phyloP scores from a whole-genome alignment of 2,113 vertebrate species.

The Scomber scombrus region DNA sequence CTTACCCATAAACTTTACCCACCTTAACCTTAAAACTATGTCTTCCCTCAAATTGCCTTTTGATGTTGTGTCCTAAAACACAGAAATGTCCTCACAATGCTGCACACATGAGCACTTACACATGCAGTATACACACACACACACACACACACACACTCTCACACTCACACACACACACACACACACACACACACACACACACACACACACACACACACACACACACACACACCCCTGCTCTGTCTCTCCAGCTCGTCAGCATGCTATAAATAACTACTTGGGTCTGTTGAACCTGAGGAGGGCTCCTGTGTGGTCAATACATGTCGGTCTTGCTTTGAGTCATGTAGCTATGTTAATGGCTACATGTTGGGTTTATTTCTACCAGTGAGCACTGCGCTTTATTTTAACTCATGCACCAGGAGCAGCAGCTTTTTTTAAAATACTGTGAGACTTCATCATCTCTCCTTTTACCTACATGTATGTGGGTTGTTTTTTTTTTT shows the following conservation, averaged over 20 bases:
- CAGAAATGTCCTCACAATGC: too few relatives aligned
- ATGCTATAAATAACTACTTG: neutral
- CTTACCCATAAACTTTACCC: too few relatives aligned
- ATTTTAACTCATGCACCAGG: neutral
- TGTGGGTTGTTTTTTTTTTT: neutral
- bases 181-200: neutral
- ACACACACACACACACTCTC: neutral
- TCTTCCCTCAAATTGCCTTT: too few relatives aligned
- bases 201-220: neutral
- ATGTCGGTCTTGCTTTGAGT: neutral
- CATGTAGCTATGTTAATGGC: neutral
- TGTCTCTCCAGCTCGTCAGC: neutral
- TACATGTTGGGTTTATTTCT: neutral
- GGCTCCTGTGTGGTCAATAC: neutral
- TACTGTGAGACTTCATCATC: neutral
- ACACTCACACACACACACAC: neutral
- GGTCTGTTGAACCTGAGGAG: neutral
- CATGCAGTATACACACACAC: too few relatives aligned
- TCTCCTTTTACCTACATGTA: neutral
- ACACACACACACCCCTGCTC: neutral
- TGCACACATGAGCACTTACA: too few relatives aligned
- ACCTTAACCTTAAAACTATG: too few relatives aligned
- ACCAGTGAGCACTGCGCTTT: neutral
- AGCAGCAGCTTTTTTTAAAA: neutral
- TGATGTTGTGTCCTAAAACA: too few relatives aligned